Percentiles rank a stretch among this genome's conserved stretches.
phyloP scores from a whole-genome alignment of 2,797 vertebrate species.

The Gallirallus australis region DNA sequence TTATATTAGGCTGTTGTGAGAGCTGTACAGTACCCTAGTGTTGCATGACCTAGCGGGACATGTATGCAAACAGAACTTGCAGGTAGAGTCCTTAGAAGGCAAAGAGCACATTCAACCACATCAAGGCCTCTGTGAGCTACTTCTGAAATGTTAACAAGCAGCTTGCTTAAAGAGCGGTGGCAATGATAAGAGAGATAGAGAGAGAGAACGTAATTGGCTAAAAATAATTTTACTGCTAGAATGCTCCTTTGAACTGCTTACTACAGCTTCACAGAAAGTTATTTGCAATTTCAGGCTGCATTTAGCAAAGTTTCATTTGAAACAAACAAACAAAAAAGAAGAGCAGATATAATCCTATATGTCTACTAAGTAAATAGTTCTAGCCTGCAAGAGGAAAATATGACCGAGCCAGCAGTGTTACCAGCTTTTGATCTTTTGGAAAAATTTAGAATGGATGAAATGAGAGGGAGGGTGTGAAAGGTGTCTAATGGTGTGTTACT shows the following conservation, averaged over 20 bases:
- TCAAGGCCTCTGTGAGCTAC: neutral
- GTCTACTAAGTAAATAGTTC: neutral
- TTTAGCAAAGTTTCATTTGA: neutral
- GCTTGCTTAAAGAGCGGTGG: neutral
- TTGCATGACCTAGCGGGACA: neutral
- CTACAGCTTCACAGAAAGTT: neutral
- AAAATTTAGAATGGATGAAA: slow-evolving; percentile 11
- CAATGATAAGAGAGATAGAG: neutral
- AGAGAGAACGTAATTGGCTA: neutral
- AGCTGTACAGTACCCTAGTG: neutral
- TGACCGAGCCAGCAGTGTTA: neutral
- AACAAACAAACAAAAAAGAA: neutral
- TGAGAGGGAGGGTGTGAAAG: neutral
- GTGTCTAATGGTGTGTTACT: neutral
- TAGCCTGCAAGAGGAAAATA: slow-evolving; percentile 22
- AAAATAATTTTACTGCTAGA: slow-evolving; percentile 30
- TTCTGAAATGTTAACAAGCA: slow-evolving; percentile 3
- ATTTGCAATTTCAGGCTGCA: neutral
- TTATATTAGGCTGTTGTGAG: neutral
- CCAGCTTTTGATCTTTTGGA: slow-evolving; percentile 4
- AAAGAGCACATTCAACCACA: slow-evolving; percentile 23
- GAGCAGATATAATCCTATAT: neutral
- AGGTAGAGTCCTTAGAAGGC: neutral
- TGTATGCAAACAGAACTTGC: neutral
- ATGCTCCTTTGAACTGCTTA: slow-evolving; percentile 22